Conservation (phyloP, 1,140 invertebrate genomes). For the Chironomus tepperi region DNA sequence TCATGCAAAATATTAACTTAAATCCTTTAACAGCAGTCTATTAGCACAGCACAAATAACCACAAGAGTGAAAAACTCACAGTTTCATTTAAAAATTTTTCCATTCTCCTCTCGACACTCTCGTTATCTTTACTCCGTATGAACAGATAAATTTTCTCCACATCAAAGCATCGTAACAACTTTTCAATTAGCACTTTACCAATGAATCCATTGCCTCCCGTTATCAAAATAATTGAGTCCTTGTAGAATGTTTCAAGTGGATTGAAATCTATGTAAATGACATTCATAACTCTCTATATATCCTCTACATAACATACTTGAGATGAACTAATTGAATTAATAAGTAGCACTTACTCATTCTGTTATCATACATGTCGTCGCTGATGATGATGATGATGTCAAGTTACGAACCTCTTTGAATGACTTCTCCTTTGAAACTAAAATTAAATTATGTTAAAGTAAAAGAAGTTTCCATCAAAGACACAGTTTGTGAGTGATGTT, state of each 20-base stretch:
- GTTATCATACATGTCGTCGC: neutral
- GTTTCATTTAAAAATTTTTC: conserved; percentile 53
- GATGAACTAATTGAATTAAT: neutral
- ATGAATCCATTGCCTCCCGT: conserved; percentile 75
- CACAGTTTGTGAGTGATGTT: neutral
- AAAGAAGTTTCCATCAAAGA: neutral
- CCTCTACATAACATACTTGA: neutral
- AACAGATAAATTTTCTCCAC: conserved; percentile 69
- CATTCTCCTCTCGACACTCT: conserved; percentile 54
- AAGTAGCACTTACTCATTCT: neutral
- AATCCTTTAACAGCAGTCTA: too few relatives aligned
- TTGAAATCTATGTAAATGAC: neutral
- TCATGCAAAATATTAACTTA: too few relatives aligned
- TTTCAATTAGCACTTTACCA: conserved; percentile 81
- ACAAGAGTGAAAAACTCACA: too few relatives aligned
- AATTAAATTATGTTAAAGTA: neutral
- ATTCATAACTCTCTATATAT: neutral
- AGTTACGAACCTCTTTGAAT: neutral
- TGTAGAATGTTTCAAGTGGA: conserved; percentile 37
- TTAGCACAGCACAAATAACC: too few relatives aligned
- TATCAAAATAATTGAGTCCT: conserved; percentile 45
- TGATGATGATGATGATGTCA: too few relatives aligned
- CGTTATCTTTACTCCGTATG: conserved; percentile 68
- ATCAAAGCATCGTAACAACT: conserved; percentile 67
- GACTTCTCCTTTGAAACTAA: neutral